phyloP scores from a whole-genome alignment of 92 coral and sea anemone species.

The Porites lobata region DNA sequence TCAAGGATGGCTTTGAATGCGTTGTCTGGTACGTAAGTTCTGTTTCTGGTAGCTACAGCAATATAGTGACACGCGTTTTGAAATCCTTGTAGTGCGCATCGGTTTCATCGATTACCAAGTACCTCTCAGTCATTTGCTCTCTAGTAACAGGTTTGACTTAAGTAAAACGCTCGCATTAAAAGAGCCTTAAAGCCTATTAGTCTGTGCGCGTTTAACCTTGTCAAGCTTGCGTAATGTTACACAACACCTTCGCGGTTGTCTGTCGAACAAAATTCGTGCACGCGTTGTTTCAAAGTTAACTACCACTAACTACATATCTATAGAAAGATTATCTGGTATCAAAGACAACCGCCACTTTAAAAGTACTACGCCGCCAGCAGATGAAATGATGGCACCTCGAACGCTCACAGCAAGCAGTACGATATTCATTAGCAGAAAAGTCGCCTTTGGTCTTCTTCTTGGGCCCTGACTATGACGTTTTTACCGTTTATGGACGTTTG shows the following conservation, averaged over 20 bases:
- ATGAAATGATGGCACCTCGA: not conserved
- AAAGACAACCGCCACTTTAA: conserved; percentile 23
- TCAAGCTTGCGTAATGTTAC: conserved; percentile 10
- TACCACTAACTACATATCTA: too few species aligned
- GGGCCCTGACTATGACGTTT: not conserved
- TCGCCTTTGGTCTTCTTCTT: not conserved
- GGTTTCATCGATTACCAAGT: conserved; percentile 28
- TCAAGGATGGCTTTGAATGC: conserved; percentile 28
- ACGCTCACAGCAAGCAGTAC: too few species aligned
- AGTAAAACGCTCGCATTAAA: too few species aligned
- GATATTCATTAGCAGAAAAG: not conserved
- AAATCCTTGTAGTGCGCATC: conserved; percentile 23
- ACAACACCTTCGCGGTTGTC: not conserved
- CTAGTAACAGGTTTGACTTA: too few species aligned
- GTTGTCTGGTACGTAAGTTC: conserved; percentile 22
- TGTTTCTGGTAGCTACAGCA: conserved; percentile 33
- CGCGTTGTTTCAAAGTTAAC: too few species aligned
- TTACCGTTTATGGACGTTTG: too few species aligned
- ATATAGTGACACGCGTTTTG: conserved; percentile 11
- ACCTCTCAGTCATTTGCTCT: conserved; percentile 7
- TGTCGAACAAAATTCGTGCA: too few species aligned
- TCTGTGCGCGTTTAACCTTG: too few species aligned
- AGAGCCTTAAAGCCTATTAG: too few species aligned
- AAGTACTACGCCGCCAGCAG: conserved; percentile 12
- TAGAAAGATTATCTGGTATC: not conserved